These are phyloP conservation scores for Dicyrtoma fusca DNA, from an alignment of 2,888 invertebrate genomes.

Conservation along the genomic window DNA sequence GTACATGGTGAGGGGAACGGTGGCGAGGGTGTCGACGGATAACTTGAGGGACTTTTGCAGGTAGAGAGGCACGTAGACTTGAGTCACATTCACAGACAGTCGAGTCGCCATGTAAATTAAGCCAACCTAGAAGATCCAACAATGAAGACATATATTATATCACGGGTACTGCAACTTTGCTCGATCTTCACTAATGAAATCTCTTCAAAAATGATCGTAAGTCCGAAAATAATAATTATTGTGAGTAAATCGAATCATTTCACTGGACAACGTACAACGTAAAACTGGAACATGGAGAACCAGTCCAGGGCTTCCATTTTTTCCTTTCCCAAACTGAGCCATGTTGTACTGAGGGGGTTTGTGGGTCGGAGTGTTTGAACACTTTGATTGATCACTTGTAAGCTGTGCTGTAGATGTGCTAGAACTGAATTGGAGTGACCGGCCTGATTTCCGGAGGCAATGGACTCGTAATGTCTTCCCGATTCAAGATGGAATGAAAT, in stretches of 20 bases:
- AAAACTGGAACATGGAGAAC: constrained; percentile 52
- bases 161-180: background rate
- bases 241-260: background rate
- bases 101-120: constrained; percentile 85
- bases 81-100: constrained; percentile 80
- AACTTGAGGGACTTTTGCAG: constrained; percentile 75
- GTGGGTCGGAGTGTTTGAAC: constrained; percentile 34
- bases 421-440: constrained; percentile 1
- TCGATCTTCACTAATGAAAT: no score
- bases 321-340: constrained; percentile 46
- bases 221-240: no score
- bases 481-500: constrained; percentile 21
- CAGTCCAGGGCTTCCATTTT: constrained; percentile 50
- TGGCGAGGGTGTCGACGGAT: constrained; percentile 74
- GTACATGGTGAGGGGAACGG: constrained; percentile 81
- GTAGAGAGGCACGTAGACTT: constrained; percentile 84
- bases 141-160: background rate
- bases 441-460: constrained; percentile 6
- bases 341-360: constrained; percentile 40
- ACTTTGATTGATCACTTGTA: constrained; percentile 32
- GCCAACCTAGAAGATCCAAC: constrained; percentile 66
- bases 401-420: constrained; percentile 26
- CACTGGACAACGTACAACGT: constrained; percentile 42
- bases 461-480: constrained; percentile 23
- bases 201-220: constrained; percentile 7